These are phyloP conservation scores for Netta rufina DNA, from an alignment of 2,797 vertebrate species.

Conservation along the genomic window DNA sequence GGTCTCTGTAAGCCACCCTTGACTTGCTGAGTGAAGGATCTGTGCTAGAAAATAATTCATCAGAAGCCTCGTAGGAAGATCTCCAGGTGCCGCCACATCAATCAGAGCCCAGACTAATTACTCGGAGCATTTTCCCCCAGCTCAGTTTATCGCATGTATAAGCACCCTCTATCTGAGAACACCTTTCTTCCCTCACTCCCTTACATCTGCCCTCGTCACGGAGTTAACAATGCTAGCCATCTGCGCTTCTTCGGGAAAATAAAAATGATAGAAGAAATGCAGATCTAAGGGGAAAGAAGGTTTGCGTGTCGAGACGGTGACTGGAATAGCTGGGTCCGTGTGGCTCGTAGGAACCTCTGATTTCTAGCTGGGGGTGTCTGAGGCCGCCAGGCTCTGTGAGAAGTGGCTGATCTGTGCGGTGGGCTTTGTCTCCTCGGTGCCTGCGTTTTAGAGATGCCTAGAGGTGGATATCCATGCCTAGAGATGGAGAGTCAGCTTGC, in stretches of 20 bases:
- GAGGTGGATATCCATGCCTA: not conserved
- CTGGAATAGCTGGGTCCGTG: not conserved
- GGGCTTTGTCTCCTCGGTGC: not conserved
- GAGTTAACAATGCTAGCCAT: not conserved
- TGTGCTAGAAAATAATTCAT: constrained; percentile 7
- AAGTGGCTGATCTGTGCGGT: not conserved
- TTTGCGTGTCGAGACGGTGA: not conserved
- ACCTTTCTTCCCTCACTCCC: not conserved
- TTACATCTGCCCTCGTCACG: not conserved
- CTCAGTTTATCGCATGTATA: not conserved
- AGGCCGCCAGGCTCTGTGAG: not conserved
- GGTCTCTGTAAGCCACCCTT: not conserved
- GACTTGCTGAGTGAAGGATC: not conserved
- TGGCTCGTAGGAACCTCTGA: rapidly evolving
- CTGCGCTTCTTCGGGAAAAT: not conserved
- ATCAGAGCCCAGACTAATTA: not conserved
- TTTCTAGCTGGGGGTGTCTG: not conserved
- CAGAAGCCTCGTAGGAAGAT: not conserved
- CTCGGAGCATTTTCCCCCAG: not conserved
- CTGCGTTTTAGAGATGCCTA: not conserved
- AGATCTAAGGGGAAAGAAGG: not conserved
- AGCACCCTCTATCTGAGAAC: not conserved
- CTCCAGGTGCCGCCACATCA: not conserved
- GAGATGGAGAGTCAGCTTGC: not conserved
- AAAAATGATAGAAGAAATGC: not conserved